phyloP scores from a whole-genome alignment of 2,113 vertebrate species.

The Rhombomys opimus region DNA sequence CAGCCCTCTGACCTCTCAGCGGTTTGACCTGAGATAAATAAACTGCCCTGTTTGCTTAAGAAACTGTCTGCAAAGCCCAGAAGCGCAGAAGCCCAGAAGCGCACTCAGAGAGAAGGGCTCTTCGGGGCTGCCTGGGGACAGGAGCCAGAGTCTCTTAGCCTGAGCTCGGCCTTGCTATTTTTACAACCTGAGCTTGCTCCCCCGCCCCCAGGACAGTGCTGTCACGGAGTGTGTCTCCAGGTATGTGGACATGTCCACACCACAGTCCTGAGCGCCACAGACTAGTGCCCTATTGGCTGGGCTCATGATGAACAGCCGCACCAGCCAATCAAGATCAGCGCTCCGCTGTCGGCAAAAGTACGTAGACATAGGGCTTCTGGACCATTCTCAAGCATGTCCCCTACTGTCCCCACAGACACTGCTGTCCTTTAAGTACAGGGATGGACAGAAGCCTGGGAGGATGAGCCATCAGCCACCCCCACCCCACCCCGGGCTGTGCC shows the following conservation, averaged over 20 bases:
- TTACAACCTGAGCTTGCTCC: neutral
- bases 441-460: neutral
- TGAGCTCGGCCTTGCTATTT: rapidly evolving
- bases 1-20: neutral
- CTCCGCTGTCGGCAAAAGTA: no score
- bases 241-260: neutral
- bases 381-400: neutral
- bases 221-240: neutral
- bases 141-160: neutral
- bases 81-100: neutral
- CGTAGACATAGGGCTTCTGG: neutral
- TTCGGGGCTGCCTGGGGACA: neutral
- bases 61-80: neutral
- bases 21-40: neutral
- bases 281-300: neutral
- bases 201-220: neutral
- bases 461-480: neutral
- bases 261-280: neutral
- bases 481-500: neutral
- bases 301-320: neutral
- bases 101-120: neutral
- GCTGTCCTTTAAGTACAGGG: neutral
- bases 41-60: slow-evolving; percentile 34
- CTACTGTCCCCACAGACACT: no score
- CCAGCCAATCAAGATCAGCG: neutral